Conservation (phyloP, 2,797 vertebrate genomes). For the Bovichtus variegatus region DNA sequence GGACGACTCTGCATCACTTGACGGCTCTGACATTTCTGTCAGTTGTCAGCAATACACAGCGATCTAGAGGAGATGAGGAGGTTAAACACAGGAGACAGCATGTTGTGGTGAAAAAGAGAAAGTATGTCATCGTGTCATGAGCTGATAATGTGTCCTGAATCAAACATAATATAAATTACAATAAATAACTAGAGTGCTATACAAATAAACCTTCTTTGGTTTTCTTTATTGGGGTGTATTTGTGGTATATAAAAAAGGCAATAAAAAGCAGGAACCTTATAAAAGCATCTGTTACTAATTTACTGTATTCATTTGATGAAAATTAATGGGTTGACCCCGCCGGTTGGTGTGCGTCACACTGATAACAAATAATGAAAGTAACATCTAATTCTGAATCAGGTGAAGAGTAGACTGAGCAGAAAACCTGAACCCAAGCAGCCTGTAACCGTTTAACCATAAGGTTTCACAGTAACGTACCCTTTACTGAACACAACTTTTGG, state of each 20-base stretch:
- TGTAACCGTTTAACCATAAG: not conserved
- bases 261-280: not conserved
- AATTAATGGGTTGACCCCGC: not conserved
- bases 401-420: not conserved
- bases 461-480: too few species aligned
- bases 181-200: too few species aligned
- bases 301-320: not conserved
- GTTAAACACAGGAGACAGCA: not conserved
- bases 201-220: not conserved
- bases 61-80: conserved; percentile 19
- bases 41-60: conserved; percentile 30
- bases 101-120: not conserved
- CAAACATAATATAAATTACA: not conserved
- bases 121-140: not conserved
- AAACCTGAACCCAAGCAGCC: not conserved
- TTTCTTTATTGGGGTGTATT: not conserved
- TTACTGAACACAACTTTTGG: not conserved
- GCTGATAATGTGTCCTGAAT: not conserved
- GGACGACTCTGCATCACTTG: conserved; percentile 95
- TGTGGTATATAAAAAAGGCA: not conserved
- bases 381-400: not conserved
- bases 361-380: not conserved
- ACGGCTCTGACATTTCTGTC: conserved; percentile 90
- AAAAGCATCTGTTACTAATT: not conserved
- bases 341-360: not conserved